phyloP scores from a whole-genome alignment of 2,113 vertebrate genomes.

The Butorides virescens region DNA sequence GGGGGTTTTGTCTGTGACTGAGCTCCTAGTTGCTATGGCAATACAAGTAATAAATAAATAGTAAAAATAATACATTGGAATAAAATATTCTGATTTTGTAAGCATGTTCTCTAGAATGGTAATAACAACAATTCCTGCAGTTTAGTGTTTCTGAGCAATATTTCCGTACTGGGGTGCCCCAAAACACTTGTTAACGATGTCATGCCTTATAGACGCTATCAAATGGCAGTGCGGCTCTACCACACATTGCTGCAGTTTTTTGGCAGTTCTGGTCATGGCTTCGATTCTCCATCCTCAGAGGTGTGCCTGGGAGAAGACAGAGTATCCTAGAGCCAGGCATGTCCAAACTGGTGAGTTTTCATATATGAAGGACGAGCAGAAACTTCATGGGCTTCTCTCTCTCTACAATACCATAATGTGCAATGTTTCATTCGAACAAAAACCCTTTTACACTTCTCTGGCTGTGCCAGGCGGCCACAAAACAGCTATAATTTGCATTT shows the following conservation, averaged over 20 bases:
- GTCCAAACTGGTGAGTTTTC: neutral
- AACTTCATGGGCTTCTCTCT: neutral
- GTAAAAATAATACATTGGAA: constrained; percentile 25
- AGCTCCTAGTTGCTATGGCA: constrained; percentile 45
- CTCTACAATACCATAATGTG: neutral
- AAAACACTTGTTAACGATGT: neutral
- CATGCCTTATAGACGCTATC: accelerated
- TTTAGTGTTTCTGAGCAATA: neutral
- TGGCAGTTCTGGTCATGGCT: neutral
- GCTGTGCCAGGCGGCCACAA: neutral
- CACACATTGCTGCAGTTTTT: neutral
- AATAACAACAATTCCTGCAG: neutral
- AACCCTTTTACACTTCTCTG: neutral
- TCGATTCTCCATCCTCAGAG: neutral
- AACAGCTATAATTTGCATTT: neutral
- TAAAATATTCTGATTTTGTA: constrained; percentile 5
- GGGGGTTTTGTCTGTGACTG: neutral
- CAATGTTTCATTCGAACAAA: neutral
- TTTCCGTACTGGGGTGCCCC: neutral
- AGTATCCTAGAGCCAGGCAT: neutral
- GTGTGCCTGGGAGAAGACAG: neutral
- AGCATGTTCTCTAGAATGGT: neutral
- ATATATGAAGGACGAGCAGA: neutral
- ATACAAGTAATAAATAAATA: constrained; percentile 59
- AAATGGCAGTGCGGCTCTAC: neutral